These are phyloP conservation scores for Salvelinus fontinalis DNA, from an alignment of 2,113 vertebrate species.

Conservation along the genomic window DNA sequence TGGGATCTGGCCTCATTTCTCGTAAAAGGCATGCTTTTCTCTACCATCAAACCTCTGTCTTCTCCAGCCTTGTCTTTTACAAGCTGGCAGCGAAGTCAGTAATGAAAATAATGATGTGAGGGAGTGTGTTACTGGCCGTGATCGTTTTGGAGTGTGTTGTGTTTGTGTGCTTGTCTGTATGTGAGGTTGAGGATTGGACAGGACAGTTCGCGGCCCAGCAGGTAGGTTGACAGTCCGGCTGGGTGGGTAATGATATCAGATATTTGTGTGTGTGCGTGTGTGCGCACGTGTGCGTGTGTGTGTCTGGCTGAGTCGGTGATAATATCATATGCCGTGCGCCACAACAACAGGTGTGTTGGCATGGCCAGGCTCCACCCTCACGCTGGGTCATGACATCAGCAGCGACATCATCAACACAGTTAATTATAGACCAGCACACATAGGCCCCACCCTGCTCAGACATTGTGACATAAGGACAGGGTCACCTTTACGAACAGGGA, in stretches of 20 bases:
- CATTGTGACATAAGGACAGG: conserved; percentile 28
- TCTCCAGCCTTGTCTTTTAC: too few species aligned
- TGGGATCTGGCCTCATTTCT: too few species aligned
- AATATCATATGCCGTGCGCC: conserved; percentile 99
- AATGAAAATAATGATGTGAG: conserved; percentile 63
- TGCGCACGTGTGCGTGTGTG: too few species aligned
- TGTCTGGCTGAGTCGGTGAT: conserved; percentile 81
- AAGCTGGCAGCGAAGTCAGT: conserved; percentile 27
- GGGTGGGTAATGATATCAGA: conserved; percentile 99
- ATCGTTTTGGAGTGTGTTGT: conserved; percentile 18
- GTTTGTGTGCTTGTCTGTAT: conserved; percentile 26
- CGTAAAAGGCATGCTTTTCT: too few species aligned
- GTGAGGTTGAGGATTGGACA: conserved; percentile 87
- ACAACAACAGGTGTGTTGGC: conserved; percentile 99
- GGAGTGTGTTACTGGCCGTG: conserved; percentile 31
- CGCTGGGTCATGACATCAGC: conserved; percentile 99
- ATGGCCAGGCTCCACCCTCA: conserved; percentile 91
- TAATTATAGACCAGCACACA: conserved; percentile 92
- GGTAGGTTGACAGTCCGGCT: conserved; percentile 93
- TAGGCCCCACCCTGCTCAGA: conserved; percentile 50
- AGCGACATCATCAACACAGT: conserved; percentile 83
- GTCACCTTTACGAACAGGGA: background rate
- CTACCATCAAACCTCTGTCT: too few species aligned
- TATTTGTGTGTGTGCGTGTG: conserved; percentile 38
- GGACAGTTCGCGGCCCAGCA: conserved; percentile 97